Percentiles rank a stretch among this genome's conserved stretches.
These are phyloP conservation scores for Zosterops borbonicus DNA, from an alignment of 2,113 vertebrate species.

Conservation along the genomic window DNA sequence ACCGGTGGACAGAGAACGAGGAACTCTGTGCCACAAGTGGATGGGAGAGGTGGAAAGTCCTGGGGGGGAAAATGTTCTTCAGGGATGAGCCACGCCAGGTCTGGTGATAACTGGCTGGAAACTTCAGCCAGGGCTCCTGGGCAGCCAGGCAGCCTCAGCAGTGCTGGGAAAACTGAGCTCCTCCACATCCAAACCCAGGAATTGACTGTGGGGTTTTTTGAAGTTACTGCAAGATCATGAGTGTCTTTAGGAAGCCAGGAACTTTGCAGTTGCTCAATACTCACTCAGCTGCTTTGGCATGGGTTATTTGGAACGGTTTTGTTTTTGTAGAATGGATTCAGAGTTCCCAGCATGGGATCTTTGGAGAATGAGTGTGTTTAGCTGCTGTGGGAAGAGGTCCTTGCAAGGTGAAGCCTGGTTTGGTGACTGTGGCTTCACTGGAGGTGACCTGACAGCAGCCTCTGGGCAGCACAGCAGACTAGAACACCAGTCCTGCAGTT, in stretches of 20 bases:
- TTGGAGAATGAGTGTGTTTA: neutral
- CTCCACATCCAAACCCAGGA: neutral
- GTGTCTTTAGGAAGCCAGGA: neutral
- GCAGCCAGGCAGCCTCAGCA: neutral
- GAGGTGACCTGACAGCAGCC: neutral
- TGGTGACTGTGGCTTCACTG: neutral
- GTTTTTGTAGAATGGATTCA: neutral
- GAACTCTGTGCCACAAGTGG: neutral
- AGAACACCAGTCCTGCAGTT: neutral
- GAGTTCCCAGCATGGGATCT: neutral
- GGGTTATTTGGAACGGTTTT: neutral
- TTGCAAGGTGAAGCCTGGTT: neutral
- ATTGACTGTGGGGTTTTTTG: neutral
- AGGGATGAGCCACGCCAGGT: neutral
- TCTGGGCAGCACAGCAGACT: neutral
- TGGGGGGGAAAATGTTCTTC: neutral
- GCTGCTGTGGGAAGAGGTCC: neutral
- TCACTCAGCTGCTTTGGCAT: neutral
- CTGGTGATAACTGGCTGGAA: neutral
- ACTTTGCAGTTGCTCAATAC: conserved; percentile 6
- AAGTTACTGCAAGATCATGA: neutral
- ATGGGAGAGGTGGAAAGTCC: neutral
- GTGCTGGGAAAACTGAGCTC: neutral
- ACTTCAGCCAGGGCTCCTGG: neutral
- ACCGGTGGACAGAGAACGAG: fast-evolving